Conservation (phyloP, 1,140 invertebrate species). For the Uloborus diversus region DNA sequence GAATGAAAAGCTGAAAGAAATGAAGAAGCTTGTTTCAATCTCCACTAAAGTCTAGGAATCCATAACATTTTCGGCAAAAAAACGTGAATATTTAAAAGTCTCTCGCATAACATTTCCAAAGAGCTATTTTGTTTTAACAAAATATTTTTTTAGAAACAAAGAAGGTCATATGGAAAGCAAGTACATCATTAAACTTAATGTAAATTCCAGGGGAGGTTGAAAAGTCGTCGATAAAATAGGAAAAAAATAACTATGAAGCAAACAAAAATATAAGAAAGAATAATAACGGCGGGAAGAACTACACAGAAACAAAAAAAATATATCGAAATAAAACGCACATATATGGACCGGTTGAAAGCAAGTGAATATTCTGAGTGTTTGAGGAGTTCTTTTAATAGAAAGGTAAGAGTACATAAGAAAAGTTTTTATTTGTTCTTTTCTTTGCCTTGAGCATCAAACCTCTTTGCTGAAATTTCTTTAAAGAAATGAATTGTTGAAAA, state of each 20-base stretch:
- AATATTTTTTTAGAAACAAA: not conserved
- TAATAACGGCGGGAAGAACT: not conserved
- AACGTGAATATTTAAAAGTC: no score
- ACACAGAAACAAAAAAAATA: not conserved
- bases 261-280: not conserved
- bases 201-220: not conserved
- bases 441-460: no score
- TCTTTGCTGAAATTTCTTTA: no score
- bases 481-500: no score
- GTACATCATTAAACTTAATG: slow-evolving; percentile 27
- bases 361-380: slow-evolving; percentile 20
- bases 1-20: no score
- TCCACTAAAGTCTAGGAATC: no score
- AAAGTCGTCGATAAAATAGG: not conserved
- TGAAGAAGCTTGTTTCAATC: no score
- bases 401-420: not conserved
- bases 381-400: slow-evolving; percentile 13
- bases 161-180: not conserved
- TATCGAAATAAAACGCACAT: not conserved
- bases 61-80: no score
- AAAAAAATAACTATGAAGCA: not conserved
- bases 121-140: no score
- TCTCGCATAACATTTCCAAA: no score
- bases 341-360: slow-evolving; percentile 10
- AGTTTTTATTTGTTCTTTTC: not conserved